phyloP scores from a whole-genome alignment of 2,113 vertebrate genomes.

The Prolemur simus region DNA sequence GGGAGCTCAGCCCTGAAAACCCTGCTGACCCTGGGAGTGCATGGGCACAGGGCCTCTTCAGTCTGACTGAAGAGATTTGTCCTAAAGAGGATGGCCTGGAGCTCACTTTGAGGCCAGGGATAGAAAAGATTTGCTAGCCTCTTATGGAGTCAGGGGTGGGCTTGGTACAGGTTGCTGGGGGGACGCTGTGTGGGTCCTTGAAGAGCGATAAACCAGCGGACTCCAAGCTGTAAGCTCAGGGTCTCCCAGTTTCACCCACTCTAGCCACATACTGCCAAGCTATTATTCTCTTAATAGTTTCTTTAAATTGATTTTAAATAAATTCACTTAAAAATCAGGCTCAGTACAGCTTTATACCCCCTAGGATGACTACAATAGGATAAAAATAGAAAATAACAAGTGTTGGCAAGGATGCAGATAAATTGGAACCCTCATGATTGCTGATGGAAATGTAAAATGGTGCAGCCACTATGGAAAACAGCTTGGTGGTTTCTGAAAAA shows the following conservation, averaged over 20 bases:
- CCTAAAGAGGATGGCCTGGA: neutral
- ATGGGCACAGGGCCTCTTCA: neutral
- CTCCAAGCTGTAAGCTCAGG: neutral
- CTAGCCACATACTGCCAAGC: neutral
- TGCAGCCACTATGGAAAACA: neutral
- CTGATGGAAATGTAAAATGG: neutral
- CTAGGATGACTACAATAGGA: neutral
- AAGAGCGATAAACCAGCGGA: accelerated
- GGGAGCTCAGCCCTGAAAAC: neutral
- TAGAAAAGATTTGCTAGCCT: neutral
- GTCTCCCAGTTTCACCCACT: neutral
- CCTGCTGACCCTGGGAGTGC: neutral
- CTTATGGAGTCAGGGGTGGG: neutral
- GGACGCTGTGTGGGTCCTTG: too few relatives aligned
- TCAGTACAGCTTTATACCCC: neutral
- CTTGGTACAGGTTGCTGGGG: neutral
- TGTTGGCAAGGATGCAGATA: neutral
- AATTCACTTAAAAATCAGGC: neutral
- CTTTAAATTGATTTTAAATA: neutral
- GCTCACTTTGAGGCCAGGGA: neutral
- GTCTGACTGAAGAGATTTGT: neutral
- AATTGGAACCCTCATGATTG: neutral
- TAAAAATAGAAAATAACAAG: neutral
- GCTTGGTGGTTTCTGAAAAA: neutral
- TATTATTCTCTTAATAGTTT: neutral